Conservation (phyloP, 2,797 vertebrate species). For the Sitta carolinensis region DNA sequence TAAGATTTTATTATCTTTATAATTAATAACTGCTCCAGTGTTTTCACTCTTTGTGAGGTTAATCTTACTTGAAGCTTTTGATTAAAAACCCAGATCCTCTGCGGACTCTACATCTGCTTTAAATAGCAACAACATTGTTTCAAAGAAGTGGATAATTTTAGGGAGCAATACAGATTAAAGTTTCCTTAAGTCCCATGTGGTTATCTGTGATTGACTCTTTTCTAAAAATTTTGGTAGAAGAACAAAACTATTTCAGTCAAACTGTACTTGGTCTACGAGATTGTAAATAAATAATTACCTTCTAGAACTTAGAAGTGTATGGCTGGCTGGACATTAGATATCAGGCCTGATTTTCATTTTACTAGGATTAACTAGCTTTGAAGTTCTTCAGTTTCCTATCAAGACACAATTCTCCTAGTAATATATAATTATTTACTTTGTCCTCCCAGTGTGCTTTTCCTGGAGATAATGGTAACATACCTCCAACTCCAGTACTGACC, state of each 20-base stretch:
- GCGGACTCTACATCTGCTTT: conserved; percentile 8
- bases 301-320: neutral
- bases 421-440: neutral
- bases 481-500: neutral
- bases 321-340: neutral
- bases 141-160: neutral
- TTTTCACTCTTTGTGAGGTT: neutral
- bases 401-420: neutral
- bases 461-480: neutral
- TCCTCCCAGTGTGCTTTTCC: neutral
- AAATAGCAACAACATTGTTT: neutral
- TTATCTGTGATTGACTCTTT: neutral
- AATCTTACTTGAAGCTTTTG: neutral
- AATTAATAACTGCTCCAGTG: conserved; percentile 3
- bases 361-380: neutral
- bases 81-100: neutral
- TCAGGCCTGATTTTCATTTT: neutral
- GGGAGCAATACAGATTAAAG: neutral
- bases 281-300: neutral
- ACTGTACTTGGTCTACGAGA: neutral
- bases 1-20: neutral
- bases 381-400: neutral
- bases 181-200: neutral
- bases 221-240: neutral
- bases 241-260: neutral